Percentiles rank a stretch among this genome's conserved stretches.
These are phyloP conservation scores for Avahi laniger DNA, from an alignment of 2,797 vertebrate species.

Conservation along the genomic window DNA sequence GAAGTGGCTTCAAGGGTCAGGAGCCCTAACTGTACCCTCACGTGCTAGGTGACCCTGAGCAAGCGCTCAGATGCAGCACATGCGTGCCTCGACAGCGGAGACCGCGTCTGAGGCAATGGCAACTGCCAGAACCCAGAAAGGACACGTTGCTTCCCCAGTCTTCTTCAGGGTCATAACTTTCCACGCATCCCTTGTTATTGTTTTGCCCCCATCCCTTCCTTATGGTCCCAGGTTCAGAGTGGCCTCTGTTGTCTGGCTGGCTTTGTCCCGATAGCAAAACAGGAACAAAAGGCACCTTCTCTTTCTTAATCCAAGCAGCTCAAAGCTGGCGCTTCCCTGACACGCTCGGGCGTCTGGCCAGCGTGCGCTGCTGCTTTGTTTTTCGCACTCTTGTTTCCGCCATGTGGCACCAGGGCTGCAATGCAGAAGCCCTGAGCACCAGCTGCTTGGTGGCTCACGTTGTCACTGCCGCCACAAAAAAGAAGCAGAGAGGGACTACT, in stretches of 20 bases:
- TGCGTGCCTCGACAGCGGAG: background rate
- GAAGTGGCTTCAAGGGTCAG: background rate
- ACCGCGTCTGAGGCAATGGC: background rate
- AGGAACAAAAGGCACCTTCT: background rate
- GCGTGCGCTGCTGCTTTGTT: background rate
- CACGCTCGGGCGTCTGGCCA: background rate
- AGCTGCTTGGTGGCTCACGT: background rate
- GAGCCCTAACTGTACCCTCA: background rate
- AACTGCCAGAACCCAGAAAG: background rate
- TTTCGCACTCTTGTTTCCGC: background rate
- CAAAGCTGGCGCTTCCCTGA: background rate
- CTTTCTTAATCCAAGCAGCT: background rate
- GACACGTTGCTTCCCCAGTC: accelerated
- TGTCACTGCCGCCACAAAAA: background rate
- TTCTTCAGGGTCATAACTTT: background rate
- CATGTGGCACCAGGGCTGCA: background rate
- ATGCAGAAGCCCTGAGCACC: background rate
- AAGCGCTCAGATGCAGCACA: background rate
- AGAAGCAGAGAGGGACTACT: slow-evolving; percentile 32
- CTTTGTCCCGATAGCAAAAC: background rate
- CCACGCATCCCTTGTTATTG: background rate
- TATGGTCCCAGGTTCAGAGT: background rate
- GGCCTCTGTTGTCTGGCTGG: background rate
- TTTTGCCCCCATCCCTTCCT: background rate
- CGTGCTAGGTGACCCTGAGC: background rate